A percentile compares a stretch with the other conserved stretches of the same genome.
These are phyloP conservation scores for Urocolius indicus DNA, from an alignment of 2,113 vertebrate species.

Conservation along the genomic window DNA sequence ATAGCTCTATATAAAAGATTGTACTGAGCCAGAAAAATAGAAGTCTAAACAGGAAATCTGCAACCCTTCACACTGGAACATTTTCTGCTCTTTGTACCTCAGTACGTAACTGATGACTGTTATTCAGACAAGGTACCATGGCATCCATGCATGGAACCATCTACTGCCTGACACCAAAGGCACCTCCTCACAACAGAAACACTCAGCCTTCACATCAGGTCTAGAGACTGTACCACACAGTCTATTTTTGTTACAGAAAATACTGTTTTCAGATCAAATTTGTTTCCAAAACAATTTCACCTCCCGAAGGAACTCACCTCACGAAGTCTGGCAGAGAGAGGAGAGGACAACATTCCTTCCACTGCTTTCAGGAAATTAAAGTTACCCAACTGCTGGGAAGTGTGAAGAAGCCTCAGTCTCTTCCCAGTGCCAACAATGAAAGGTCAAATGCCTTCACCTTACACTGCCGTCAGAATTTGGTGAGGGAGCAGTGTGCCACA, in stretches of 20 bases:
- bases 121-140: neutral
- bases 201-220: neutral
- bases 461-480: neutral
- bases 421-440: constrained; percentile 8
- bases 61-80: neutral
- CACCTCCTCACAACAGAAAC: neutral
- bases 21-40: neutral
- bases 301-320: neutral
- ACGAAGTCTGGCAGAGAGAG: neutral
- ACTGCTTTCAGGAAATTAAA: constrained; percentile 55
- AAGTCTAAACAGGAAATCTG: neutral
- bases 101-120: neutral
- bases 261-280: neutral
- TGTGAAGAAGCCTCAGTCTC: neutral
- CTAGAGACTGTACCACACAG: neutral
- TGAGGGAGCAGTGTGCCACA: neutral
- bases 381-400: neutral
- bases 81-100: neutral
- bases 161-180: neutral
- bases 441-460: constrained; percentile 38
- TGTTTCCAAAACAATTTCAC: constrained; percentile 8
- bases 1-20: neutral
- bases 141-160: neutral
- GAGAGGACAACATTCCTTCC: neutral
- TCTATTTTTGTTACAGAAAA: neutral